Evolutionary conservation across 2,888 invertebrate species (phyloP).

Genomic region (Hirtodrosophila confusa): DNA sequence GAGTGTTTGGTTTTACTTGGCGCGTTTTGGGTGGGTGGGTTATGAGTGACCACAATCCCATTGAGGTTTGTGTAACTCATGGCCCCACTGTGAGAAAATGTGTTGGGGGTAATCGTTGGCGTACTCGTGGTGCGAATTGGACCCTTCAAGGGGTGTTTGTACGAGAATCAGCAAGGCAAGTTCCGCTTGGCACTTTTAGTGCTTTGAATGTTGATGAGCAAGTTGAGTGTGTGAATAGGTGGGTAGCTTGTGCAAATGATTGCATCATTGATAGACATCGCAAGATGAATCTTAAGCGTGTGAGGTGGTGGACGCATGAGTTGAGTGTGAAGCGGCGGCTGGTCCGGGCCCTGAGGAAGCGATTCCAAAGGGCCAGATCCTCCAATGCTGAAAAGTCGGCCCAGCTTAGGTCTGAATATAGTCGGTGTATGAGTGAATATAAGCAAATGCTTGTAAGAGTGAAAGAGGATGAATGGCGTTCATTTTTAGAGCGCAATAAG

Average conservation of each 20-base stretch:
- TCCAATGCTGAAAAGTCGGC: constrained; percentile 1
- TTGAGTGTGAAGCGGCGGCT: neutral
- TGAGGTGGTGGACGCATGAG: constrained; percentile 20
- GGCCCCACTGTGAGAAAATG: neutral
- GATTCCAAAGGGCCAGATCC: constrained; percentile 11
- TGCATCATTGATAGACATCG: constrained; percentile 7
- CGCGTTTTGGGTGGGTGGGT: neutral
- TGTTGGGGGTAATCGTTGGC: constrained; percentile 6
- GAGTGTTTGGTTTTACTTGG: neutral
- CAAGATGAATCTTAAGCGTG: constrained; percentile 7
- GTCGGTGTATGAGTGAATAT: constrained; percentile 3
- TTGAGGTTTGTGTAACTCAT: neutral
- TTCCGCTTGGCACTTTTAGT: too few relatives aligned
- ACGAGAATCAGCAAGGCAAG: too few relatives aligned
- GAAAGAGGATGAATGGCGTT: constrained; percentile 10
- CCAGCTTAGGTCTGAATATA: constrained; percentile 8
- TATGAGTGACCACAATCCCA: neutral
- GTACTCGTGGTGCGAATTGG: constrained; percentile 3
- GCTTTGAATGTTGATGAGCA: constrained; percentile 3
- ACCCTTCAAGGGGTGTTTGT: too few relatives aligned
- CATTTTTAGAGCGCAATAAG: constrained; percentile 10
- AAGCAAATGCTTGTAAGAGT: constrained; percentile 9
- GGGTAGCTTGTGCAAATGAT: too few relatives aligned
- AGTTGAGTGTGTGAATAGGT: neutral
- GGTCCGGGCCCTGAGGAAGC: constrained; percentile 4